Percentiles rank a stretch among this genome's conserved stretches.
Evolutionary conservation across 1,140 invertebrate species (phyloP).

Genomic region (Musca domestica): DNA sequence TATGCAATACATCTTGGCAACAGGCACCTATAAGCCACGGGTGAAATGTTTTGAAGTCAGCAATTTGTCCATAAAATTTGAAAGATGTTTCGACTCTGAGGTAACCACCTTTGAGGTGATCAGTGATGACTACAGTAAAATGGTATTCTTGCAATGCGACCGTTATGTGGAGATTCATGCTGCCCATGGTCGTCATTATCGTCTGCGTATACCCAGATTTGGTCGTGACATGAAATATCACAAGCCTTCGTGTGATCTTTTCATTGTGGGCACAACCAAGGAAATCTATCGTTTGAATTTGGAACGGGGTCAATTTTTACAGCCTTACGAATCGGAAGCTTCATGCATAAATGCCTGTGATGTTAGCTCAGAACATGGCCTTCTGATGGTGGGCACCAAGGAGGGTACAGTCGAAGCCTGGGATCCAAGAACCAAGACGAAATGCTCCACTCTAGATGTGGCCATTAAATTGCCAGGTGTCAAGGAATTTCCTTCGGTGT

Average conservation of each 20-base stretch:
- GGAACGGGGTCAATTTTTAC: conserved; percentile 91
- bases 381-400: conserved; percentile 84
- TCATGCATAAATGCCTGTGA: conserved; percentile 80
- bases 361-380: conserved; percentile 86
- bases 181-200: conserved; percentile 86
- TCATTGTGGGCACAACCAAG: conserved; percentile 81
- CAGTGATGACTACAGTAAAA: conserved; percentile 86
- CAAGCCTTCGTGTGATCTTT: conserved; percentile 85
- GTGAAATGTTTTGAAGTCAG: conserved; percentile 95
- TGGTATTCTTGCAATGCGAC: conserved; percentile 81
- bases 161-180: conserved; percentile 95
- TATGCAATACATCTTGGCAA: conserved; percentile 87
- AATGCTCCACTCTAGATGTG: conserved; percentile 82
- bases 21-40: conserved; percentile 95
- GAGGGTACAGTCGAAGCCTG: conserved; percentile 93
- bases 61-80: conserved; percentile 97
- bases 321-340: conserved; percentile 74
- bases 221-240: conserved; percentile 94
- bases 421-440: conserved; percentile 80
- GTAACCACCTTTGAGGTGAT: conserved; percentile 83
- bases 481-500: conserved; percentile 55
- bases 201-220: conserved; percentile 90
- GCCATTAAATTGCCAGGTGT: conserved; percentile 63
- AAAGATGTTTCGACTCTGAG: conserved; percentile 96
- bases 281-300: conserved; percentile 95